phyloP scores from a whole-genome alignment of 2,888 invertebrate genomes.

The Drosophila neoperkinsi region DNA sequence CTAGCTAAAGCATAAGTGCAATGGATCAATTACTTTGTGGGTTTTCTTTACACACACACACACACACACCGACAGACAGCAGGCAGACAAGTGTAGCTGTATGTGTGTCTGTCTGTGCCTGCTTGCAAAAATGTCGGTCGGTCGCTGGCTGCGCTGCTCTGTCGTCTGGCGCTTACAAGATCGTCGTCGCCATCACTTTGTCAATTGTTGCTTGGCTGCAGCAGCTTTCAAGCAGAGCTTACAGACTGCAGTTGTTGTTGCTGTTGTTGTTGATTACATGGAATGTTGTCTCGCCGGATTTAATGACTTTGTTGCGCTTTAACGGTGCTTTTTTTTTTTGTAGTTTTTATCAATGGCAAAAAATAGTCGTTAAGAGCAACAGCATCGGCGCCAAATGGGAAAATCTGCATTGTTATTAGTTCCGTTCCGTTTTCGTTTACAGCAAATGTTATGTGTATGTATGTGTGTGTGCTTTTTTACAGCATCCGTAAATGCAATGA shows the following conservation, averaged over 20 bases:
- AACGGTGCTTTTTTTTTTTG: constrained; percentile 58
- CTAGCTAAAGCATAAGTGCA: constrained; percentile 73
- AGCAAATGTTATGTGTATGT: not conserved
- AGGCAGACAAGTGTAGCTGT: constrained; percentile 41
- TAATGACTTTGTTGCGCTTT: constrained; percentile 78
- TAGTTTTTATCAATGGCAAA: constrained; percentile 69
- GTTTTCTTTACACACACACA: constrained; percentile 53
- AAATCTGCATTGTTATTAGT: constrained; percentile 38
- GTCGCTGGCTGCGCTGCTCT: constrained; percentile 57
- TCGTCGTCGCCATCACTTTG: constrained; percentile 56
- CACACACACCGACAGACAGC: constrained; percentile 27
- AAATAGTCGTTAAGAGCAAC: constrained; percentile 30
- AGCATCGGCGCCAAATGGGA: constrained; percentile 22
- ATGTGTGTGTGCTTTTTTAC: not conserved
- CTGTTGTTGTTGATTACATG: constrained; percentile 63
- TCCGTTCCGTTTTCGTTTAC: constrained; percentile 50
- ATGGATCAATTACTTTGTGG: constrained; percentile 81
- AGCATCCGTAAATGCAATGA: constrained; percentile 32
- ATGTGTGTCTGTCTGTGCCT: constrained; percentile 21
- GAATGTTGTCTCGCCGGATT: constrained; percentile 82
- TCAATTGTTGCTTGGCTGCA: constrained; percentile 49
- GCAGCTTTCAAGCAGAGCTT: constrained; percentile 53
- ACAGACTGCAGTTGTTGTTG: constrained; percentile 37
- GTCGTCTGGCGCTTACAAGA: constrained; percentile 57
- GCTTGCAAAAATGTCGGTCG: constrained; percentile 74